Conservation (phyloP, 2,797 vertebrate genomes). For the Acipenser transmontanus region DNA sequence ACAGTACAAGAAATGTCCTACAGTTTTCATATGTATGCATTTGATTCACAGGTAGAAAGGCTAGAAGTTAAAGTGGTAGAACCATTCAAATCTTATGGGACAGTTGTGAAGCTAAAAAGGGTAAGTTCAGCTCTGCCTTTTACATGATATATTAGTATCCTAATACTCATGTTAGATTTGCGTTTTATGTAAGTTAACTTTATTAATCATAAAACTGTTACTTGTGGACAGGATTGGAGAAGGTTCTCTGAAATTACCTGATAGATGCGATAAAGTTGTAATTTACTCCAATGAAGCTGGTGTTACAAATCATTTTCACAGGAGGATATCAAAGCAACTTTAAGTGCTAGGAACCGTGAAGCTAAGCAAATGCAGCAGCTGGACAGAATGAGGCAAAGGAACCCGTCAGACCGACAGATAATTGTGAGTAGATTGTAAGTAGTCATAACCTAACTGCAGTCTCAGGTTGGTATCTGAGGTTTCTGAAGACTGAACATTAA, state of each 20-base stretch:
- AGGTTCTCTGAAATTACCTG: too few species aligned
- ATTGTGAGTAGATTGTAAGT: constrained; percentile 43
- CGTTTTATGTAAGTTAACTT: neutral
- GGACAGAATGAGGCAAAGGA: constrained; percentile 84
- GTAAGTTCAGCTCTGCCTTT: constrained; percentile 50
- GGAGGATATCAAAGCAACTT: constrained; percentile 88
- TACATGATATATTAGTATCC: neutral
- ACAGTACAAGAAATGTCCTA: too few species aligned
- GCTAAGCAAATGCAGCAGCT: constrained; percentile 88
- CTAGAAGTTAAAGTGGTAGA: constrained; percentile 93
- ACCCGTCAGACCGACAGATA: constrained; percentile 90
- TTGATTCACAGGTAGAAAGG: constrained; percentile 77
- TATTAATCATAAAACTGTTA: too few species aligned
- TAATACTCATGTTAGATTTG: neutral
- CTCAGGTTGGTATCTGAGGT: constrained; percentile 53
- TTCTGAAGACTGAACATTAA: constrained; percentile 5
- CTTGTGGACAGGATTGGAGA: too few species aligned
- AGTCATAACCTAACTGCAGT: constrained; percentile 37
- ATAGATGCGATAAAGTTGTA: too few species aligned
- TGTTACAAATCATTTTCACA: constrained; percentile 39
- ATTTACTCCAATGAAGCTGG: too few species aligned
- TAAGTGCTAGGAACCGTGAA: constrained; percentile 85
- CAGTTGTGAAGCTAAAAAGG: constrained; percentile 85
- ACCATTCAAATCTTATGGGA: constrained; percentile 89
- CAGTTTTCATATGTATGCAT: too few species aligned